Evolutionary conservation across 2,113 vertebrate species (phyloP).

Genomic region (Corythornis madagascariensis): DNA sequence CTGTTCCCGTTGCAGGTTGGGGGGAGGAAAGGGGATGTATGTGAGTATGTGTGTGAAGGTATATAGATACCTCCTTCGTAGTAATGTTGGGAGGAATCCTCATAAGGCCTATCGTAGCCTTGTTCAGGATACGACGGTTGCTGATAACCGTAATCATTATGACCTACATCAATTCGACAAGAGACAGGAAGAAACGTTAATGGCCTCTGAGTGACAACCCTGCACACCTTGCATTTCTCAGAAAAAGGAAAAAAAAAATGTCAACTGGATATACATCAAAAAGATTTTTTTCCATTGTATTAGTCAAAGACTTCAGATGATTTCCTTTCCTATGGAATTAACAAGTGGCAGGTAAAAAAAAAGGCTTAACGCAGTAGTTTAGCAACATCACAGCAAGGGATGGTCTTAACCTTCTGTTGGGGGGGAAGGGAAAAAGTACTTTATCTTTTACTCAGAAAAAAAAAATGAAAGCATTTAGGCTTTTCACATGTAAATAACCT

Average conservation of each 20-base stretch:
- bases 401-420: constrained; percentile 65
- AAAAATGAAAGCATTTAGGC: constrained; percentile 73
- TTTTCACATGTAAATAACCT: constrained; percentile 80
- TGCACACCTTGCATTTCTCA: constrained; percentile 80
- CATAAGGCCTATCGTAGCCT: constrained; percentile 91
- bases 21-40: constrained; percentile 73
- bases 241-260: constrained; percentile 74
- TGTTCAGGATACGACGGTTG: constrained; percentile 91
- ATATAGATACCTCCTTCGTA: constrained; percentile 92
- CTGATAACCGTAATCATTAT: constrained; percentile 92
- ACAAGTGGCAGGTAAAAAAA: constrained; percentile 65
- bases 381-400: constrained; percentile 71
- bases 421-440: not conserved
- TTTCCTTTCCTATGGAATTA: constrained; percentile 71
- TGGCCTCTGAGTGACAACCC: constrained; percentile 83
- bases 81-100: constrained; percentile 91
- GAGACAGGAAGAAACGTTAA: constrained; percentile 91
- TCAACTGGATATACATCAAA: constrained; percentile 81
- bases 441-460: constrained; percentile 68
- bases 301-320: constrained; percentile 78
- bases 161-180: constrained; percentile 92
- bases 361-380: constrained; percentile 70
- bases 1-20: constrained; percentile 55
- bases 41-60: constrained; percentile 82
- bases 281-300: constrained; percentile 76